phyloP scores from a whole-genome alignment of 1,140 invertebrate genomes.

The Globodera ellingtonae region DNA sequence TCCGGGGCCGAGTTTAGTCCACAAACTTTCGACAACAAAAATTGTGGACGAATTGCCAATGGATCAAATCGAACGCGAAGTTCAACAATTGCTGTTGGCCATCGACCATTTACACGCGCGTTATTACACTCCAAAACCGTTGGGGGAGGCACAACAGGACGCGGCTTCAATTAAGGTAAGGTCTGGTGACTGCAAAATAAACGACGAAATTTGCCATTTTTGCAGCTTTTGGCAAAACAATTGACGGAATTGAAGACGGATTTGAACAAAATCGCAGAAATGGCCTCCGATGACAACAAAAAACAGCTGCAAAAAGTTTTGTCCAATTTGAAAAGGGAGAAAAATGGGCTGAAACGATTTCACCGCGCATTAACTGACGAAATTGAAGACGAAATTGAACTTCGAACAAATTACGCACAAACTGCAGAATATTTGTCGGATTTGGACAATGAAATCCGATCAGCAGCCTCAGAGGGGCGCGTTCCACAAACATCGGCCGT shows the following conservation, averaged over 20 bases:
- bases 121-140: slow-evolving; percentile 22
- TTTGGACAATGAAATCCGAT: slow-evolving; percentile 28
- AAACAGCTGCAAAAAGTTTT: slow-evolving; percentile 9
- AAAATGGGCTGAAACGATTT: slow-evolving; percentile 28
- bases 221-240: slow-evolving; percentile 27
- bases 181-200: neutral
- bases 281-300: neutral
- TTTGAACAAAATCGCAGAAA: neutral
- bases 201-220: slow-evolving; percentile 1
- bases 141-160: slow-evolving; percentile 30
- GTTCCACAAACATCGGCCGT: slow-evolving; percentile 19
- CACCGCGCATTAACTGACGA: slow-evolving; percentile 27
- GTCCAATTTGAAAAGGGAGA: slow-evolving; percentile 25
- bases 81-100: neutral
- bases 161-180: slow-evolving; percentile 19
- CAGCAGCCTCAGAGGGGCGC: slow-evolving; percentile 12
- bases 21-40: slow-evolving; percentile 14
- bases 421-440: slow-evolving; percentile 14
- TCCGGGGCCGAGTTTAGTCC: neutral
- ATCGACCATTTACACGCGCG: slow-evolving; percentile 24
- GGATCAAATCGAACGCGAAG: slow-evolving; percentile 27
- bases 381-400: slow-evolving; percentile 39
- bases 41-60: slow-evolving; percentile 11
- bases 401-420: slow-evolving; percentile 41
- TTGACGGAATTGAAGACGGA: slow-evolving; percentile 23